Evolutionary conservation across 2,113 vertebrate genomes (phyloP).

Genomic region (Aldabrachelys gigantea): DNA sequence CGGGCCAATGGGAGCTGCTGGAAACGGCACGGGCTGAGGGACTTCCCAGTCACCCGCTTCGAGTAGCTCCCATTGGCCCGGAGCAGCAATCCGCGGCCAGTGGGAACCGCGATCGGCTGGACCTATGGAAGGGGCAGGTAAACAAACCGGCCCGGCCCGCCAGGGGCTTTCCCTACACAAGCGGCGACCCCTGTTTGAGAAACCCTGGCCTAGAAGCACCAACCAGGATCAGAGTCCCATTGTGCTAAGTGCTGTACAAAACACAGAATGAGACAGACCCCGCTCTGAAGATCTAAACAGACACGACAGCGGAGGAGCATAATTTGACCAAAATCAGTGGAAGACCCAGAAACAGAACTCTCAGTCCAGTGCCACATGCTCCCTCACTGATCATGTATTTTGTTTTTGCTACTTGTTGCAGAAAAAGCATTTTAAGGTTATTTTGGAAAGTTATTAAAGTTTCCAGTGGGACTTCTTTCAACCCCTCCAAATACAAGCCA

Average conservation of each 20-base stretch:
- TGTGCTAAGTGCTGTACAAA: conserved; percentile 62
- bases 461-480: neutral
- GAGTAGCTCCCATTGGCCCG: too few species aligned
- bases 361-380: neutral
- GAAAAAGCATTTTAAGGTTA: neutral
- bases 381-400: neutral
- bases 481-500: neutral
- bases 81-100: too few species aligned
- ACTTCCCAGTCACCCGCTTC: too few species aligned
- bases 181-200: too few species aligned
- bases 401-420: neutral
- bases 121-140: too few species aligned
- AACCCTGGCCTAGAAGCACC: conserved; percentile 51
- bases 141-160: too few species aligned
- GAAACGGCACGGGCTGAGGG: too few species aligned
- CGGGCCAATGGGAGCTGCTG: too few species aligned
- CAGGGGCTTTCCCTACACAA: too few species aligned
- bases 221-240: conserved; percentile 68
- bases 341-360: neutral
- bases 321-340: neutral
- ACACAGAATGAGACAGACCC: conserved; percentile 53
- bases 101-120: too few species aligned
- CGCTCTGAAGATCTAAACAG: conserved; percentile 56
- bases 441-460: neutral
- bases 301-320: conserved; percentile 33